A percentile compares a stretch with the other conserved stretches of the same genome.
Evolutionary conservation across 2,888 invertebrate genomes (phyloP).

Genomic region (Drosophila colorata): DNA sequence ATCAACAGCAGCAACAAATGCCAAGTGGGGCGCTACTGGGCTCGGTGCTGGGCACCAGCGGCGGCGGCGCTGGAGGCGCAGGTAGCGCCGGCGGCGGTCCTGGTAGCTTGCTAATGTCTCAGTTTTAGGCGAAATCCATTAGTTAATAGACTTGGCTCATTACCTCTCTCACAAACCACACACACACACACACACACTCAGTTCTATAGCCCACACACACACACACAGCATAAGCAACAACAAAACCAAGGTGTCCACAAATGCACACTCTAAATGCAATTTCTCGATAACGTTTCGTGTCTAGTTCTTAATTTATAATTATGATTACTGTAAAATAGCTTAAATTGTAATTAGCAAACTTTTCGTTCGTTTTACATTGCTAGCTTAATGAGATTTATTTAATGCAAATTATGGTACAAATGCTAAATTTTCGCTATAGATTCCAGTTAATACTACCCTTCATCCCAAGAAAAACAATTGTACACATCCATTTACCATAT

Average conservation of each 20-base stretch:
- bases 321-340: slow-evolving; percentile 73
- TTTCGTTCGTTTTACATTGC: slow-evolving; percentile 67
- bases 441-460: slow-evolving; percentile 44
- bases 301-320: slow-evolving; percentile 71
- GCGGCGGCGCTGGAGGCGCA: slow-evolving; percentile 51
- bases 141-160: slow-evolving; percentile 76
- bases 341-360: slow-evolving; percentile 77
- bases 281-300: slow-evolving; percentile 71
- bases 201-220: slow-evolving; percentile 18
- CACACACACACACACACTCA: slow-evolving; percentile 16
- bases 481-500: slow-evolving; percentile 20
- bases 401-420: slow-evolving; percentile 76
- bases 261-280: slow-evolving; percentile 67
- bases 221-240: slow-evolving; percentile 4
- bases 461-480: slow-evolving; percentile 21
- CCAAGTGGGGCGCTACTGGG: slow-evolving; percentile 67
- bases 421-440: slow-evolving; percentile 58
- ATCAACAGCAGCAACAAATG: slow-evolving; percentile 68
- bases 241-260: slow-evolving; percentile 34
- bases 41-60: slow-evolving; percentile 63
- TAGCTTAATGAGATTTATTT: slow-evolving; percentile 80
- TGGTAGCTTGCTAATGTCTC: slow-evolving; percentile 84
- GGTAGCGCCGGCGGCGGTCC: slow-evolving; percentile 65
- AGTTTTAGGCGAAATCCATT: slow-evolving; percentile 79
- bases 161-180: slow-evolving; percentile 63